Percentiles rank a stretch among this genome's conserved stretches.
Conservation (phyloP, 1,140 invertebrate genomes). For the Coenobita brevimanus region DNA sequence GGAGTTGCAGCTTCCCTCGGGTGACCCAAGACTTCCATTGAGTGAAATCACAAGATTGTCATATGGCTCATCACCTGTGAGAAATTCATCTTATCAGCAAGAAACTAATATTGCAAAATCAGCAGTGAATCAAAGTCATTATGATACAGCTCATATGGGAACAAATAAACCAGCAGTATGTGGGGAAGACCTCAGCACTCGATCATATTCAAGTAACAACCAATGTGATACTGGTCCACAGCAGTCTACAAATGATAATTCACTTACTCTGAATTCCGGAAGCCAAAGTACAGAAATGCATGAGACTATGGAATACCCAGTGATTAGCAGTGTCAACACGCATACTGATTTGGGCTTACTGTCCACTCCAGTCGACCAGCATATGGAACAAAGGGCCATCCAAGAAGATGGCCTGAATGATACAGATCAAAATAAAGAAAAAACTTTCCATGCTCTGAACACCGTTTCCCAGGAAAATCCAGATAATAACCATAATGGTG, state of each 20-base stretch:
- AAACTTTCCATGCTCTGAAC: too few species aligned
- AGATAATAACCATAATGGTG: neutral
- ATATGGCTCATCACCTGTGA: too few species aligned
- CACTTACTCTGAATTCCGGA: neutral
- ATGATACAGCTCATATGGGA: conserved; percentile 30
- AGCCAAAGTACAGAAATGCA: conserved; percentile 18
- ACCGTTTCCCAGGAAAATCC: too few species aligned
- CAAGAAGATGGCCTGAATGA: neutral
- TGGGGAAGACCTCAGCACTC: conserved; percentile 29
- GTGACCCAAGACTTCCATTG: conserved; percentile 39
- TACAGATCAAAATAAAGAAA: neutral
- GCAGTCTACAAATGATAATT: conserved; percentile 17
- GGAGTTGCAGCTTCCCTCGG: conserved; percentile 27
- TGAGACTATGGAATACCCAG: conserved; percentile 22
- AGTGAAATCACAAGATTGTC: too few species aligned
- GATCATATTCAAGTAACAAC: neutral
- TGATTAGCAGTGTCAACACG: conserved; percentile 13
- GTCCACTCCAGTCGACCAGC: conserved; percentile 14
- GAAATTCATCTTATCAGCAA: conserved; percentile 23
- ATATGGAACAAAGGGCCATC: neutral
- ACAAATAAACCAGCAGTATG: too few species aligned
- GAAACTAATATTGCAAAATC: conserved; percentile 28
- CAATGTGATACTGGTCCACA: neutral
- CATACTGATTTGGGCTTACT: conserved; percentile 16
- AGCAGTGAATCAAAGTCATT: conserved; percentile 31